phyloP scores from a whole-genome alignment of 1,140 invertebrate genomes.

The Steinernema khuongi region DNA sequence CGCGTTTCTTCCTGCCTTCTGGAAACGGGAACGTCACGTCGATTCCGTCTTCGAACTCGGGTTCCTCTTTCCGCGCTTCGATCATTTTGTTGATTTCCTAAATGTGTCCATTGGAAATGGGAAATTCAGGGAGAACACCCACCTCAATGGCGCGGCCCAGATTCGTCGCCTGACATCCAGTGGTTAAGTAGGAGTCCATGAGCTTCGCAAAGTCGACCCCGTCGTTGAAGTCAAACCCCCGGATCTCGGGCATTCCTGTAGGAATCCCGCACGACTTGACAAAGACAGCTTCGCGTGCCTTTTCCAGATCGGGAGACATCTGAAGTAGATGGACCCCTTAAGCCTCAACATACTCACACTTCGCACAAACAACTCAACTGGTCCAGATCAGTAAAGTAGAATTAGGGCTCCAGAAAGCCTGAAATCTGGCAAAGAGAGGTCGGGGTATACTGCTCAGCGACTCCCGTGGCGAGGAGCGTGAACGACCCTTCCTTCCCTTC shows the following conservation, averaged over 20 bases:
- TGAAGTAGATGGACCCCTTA: too few relatives aligned
- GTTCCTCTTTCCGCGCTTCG: conserved; percentile 32
- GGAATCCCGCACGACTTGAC: conserved; percentile 67
- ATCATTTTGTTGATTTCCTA: conserved; percentile 56
- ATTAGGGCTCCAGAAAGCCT: too few relatives aligned
- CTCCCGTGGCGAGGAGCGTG: too few relatives aligned
- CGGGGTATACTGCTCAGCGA: too few relatives aligned
- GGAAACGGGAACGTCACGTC: conserved; percentile 46
- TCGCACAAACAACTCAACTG: too few relatives aligned
- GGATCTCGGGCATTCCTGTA: conserved; percentile 63
- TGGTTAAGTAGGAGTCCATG: conserved; percentile 72
- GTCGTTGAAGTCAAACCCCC: conserved; percentile 85
- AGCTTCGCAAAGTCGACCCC: conserved; percentile 80
- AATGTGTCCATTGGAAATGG: conserved; percentile 15
- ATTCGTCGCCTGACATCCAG: conserved; percentile 93
- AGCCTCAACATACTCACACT: too few relatives aligned
- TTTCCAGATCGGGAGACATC: conserved; percentile 17
- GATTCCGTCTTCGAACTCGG: conserved; percentile 40
- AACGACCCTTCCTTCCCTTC: too few relatives aligned
- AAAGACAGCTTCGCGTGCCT: conserved; percentile 65
- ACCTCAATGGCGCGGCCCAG: conserved; percentile 77
- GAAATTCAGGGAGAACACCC: conserved; percentile 19
- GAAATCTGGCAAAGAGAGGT: too few relatives aligned
- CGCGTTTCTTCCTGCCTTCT: conserved; percentile 68
- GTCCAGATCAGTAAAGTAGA: too few relatives aligned